These are phyloP conservation scores for Thunnus albacares DNA, from an alignment of 2,797 vertebrate genomes.

Conservation along the genomic window DNA sequence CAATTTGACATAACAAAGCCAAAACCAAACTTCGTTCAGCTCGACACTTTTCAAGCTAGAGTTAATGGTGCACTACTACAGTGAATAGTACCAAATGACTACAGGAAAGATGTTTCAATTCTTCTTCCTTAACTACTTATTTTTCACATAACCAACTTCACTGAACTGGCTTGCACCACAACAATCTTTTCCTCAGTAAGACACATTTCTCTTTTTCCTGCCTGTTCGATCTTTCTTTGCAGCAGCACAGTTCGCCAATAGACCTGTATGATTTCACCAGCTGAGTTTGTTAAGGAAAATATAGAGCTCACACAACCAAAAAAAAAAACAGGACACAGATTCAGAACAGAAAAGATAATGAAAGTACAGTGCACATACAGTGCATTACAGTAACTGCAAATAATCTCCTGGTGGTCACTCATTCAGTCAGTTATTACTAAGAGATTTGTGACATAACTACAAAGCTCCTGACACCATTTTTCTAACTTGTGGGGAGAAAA, in stretches of 20 bases:
- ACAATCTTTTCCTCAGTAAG: neutral
- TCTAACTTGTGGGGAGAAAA: neutral
- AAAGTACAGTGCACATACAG: slow-evolving; percentile 12
- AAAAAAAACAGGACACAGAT: slow-evolving; percentile 41
- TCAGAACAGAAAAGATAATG: slow-evolving; percentile 3
- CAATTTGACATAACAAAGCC: no score
- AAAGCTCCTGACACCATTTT: slow-evolving; percentile 21
- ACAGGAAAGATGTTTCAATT: neutral
- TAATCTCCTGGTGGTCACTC: neutral
- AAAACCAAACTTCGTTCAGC: no score
- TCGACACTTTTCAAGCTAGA: neutral
- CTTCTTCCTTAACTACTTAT: neutral
- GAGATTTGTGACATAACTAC: slow-evolving; percentile 2
- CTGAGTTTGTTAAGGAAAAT: slow-evolving; percentile 17
- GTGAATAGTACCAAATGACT: neutral
- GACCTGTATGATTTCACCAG: slow-evolving; percentile 14
- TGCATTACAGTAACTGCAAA: neutral
- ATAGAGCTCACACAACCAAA: slow-evolving; percentile 3
- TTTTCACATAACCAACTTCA: neutral
- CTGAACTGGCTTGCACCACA: neutral
- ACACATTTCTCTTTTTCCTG: neutral
- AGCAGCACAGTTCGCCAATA: slow-evolving; percentile 9
- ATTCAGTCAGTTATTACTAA: neutral
- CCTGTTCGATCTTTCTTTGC: neutral
- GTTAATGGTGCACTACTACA: neutral